These are phyloP conservation scores for Coregonus sp. DNA, from an alignment of 2,797 vertebrate species.

Conservation along the genomic window DNA sequence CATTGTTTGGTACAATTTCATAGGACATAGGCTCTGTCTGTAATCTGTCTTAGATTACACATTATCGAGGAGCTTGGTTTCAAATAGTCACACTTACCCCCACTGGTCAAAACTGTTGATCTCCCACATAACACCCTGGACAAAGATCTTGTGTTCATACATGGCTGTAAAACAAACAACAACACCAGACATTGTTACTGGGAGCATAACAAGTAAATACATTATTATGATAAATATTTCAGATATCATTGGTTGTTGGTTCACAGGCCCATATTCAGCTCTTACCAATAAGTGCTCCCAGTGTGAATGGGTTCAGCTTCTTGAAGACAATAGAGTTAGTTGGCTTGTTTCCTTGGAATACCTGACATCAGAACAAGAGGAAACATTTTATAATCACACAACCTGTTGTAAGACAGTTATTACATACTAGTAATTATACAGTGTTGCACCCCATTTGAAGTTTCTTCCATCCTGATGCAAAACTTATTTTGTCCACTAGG, in stretches of 20 bases:
- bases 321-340: slow-evolving; percentile 96
- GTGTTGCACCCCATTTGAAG: neutral
- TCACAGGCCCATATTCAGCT: slow-evolving; percentile 1
- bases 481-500: slow-evolving; percentile 30
- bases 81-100: slow-evolving; percentile 83
- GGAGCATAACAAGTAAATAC: neutral
- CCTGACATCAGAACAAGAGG: slow-evolving; percentile 67
- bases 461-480: neutral
- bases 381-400: neutral
- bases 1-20: neutral
- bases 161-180: slow-evolving; percentile 74
- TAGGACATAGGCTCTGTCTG: neutral
- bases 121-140: slow-evolving; percentile 96
- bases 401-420: neutral
- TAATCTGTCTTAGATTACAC: neutral
- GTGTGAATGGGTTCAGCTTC: slow-evolving; percentile 88
- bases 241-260: neutral
- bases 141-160: slow-evolving; percentile 99
- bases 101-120: slow-evolving; percentile 99
- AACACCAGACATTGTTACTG: neutral
- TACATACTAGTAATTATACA: neutral
- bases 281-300: slow-evolving; percentile 94
- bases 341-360: slow-evolving; percentile 96
- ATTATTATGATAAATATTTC: neutral
- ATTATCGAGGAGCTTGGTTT: neutral